Evolutionary conservation across 2,113 vertebrate species (phyloP), one percentile per base, ranked within the genome.

Genomic region (Ciconia maguari): DNA sequence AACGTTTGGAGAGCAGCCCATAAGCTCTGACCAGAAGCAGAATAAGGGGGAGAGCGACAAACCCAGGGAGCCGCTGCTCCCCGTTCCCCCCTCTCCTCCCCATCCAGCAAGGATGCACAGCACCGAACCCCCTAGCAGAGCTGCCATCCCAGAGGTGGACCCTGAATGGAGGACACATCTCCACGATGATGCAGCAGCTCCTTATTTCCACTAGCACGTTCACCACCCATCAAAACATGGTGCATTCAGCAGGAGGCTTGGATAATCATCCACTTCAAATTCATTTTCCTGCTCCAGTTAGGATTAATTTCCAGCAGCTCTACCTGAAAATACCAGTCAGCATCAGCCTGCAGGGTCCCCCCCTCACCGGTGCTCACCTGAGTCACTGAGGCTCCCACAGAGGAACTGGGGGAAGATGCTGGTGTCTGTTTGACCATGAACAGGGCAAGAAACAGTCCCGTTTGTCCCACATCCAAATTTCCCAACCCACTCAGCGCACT

Each of bases 401-500:
- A 70, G 51, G 54, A 72, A 3, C 41, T 2, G 2, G 22, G 41
- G 17, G 65, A 34, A 77, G 51, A 42, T 46, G n/a, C 27, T 89
- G 75, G 24, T 69, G 26, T 9, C n/a, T 30, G 12, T 42, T 85
- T 17, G 46, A 41, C 54, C 52, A 20, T 2, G 16, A n/a, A 34
- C 6, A 76, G 17, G 25, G 22, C 30, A 66, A 68, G 38, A 38
- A 81, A 58, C 46, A 2, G 9, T 22, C 48, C 13, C 1, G 0
- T 5, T 57, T 72, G 12, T 5, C 29, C 18, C 22, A 4, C 2
- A 41, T 22, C 61, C 38, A 24, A 1, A 55, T 17, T 44, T 68
- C n/a, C 44, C 65, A n/a, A 0, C 22, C 5, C 11, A 2, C 42
- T 2, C 52, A 13, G 27, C 1, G 2, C 11, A 0, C 27, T 92